phyloP scores from a whole-genome alignment of 1,140 invertebrate species.

The Himalopsyche phryganea region DNA sequence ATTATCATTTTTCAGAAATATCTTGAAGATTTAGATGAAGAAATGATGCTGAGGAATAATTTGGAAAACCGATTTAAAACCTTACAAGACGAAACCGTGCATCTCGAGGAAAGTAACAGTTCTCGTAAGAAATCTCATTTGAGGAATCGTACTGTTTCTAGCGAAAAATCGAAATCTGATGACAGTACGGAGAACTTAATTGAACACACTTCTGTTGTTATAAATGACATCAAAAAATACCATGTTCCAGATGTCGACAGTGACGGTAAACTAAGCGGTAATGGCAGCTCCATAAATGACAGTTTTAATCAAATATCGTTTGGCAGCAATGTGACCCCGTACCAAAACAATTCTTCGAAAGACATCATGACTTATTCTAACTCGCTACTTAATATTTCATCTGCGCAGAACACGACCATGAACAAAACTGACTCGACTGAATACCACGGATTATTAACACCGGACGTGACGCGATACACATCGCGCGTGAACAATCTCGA shows the following conservation, averaged over 20 bases:
- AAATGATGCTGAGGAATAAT: no score
- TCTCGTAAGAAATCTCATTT: no score
- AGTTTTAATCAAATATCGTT: no score
- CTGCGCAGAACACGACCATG: constrained; percentile 23
- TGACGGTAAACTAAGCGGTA: constrained; percentile 5
- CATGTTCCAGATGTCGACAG: constrained; percentile 27
- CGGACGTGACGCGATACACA: constrained; percentile 35
- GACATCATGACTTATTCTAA: constrained; percentile 7
- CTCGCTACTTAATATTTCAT: not conserved
- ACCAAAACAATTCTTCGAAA: not conserved
- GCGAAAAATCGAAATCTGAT: no score
- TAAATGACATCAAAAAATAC: constrained; percentile 23
- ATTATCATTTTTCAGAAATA: no score
- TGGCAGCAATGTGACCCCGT: not conserved
- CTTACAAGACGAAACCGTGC: not conserved
- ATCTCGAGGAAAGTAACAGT: no score
- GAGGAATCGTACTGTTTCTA: no score
- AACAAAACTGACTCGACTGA: constrained; percentile 51
- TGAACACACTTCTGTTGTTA: not conserved
- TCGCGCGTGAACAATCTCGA: not conserved
- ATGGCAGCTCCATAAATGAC: no score
- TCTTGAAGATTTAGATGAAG: no score
- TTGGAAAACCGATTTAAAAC: not conserved
- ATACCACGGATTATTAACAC: constrained; percentile 49
- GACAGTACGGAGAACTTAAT: not conserved